Conservation (phyloP, 2,797 vertebrate genomes). For the Gymnothorax javanicus region DNA sequence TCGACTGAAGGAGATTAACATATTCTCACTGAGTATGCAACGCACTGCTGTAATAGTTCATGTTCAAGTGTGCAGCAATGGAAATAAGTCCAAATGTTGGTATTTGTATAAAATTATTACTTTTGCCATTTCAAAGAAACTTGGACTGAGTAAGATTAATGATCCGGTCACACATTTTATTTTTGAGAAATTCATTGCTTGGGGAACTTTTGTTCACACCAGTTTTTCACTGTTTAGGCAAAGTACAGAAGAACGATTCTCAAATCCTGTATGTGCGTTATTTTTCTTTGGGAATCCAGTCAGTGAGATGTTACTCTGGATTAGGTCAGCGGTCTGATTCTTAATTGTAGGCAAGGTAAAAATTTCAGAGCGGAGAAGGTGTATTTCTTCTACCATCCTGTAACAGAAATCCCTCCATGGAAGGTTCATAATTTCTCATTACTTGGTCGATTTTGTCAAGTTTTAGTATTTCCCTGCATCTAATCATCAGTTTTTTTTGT, state of each 20-base stretch:
- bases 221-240: too few species aligned
- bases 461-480: background rate
- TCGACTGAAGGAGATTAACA: slow-evolving; percentile 18
- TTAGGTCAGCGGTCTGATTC: background rate
- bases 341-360: background rate
- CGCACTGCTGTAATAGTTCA: slow-evolving; percentile 7
- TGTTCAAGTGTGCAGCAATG: slow-evolving; percentile 6
- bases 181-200: too few species aligned
- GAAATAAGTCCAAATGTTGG: background rate
- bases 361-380: background rate
- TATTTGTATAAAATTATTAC: background rate
- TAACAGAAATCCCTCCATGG: background rate
- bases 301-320: background rate
- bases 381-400: background rate
- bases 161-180: background rate
- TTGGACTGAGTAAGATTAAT: too few species aligned
- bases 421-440: background rate
- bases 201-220: background rate
- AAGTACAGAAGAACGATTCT: too few species aligned
- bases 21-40: slow-evolving; percentile 18
- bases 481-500: background rate
- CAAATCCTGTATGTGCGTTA: too few species aligned
- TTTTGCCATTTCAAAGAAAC: too few species aligned
- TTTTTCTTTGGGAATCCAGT: too few species aligned
- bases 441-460: background rate